A percentile compares a stretch with the other conserved stretches of the same genome.
phyloP scores from a whole-genome alignment of 2,113 vertebrate genomes.

The Pheucticus melanocephalus region DNA sequence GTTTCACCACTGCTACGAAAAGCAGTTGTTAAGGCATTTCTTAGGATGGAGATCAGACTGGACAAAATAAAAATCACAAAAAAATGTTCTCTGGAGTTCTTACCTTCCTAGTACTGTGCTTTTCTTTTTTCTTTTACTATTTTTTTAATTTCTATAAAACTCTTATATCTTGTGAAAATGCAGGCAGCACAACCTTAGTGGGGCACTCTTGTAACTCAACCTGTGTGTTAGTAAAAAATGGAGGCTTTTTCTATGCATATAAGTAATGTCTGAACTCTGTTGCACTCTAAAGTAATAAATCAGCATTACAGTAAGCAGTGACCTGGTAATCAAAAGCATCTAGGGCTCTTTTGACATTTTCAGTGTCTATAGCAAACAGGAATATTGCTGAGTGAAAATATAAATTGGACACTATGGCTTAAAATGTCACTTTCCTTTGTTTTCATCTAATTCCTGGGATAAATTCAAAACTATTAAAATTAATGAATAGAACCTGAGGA shows the following conservation, averaged over 20 bases:
- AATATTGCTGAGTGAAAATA: neutral
- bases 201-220: neutral
- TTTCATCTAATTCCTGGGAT: neutral
- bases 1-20: neutral
- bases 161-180: neutral
- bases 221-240: neutral
- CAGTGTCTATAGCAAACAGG: neutral
- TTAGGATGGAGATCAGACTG: neutral
- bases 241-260: neutral
- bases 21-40: neutral
- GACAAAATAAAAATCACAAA: neutral
- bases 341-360: neutral
- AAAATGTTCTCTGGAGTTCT: neutral
- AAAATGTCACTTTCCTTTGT: neutral
- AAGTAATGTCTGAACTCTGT: neutral
- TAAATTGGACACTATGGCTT: neutral
- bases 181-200: neutral
- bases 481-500: neutral
- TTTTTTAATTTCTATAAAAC: neutral
- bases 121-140: accelerated
- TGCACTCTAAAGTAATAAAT: neutral
- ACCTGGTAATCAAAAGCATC: neutral
- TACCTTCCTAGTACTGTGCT: neutral
- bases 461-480: neutral
- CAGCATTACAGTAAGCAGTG: neutral